Base-by-base conservation (phyloP, 2,797 vertebrate species). In the Chiroxiphia lanceolata region DNA sequence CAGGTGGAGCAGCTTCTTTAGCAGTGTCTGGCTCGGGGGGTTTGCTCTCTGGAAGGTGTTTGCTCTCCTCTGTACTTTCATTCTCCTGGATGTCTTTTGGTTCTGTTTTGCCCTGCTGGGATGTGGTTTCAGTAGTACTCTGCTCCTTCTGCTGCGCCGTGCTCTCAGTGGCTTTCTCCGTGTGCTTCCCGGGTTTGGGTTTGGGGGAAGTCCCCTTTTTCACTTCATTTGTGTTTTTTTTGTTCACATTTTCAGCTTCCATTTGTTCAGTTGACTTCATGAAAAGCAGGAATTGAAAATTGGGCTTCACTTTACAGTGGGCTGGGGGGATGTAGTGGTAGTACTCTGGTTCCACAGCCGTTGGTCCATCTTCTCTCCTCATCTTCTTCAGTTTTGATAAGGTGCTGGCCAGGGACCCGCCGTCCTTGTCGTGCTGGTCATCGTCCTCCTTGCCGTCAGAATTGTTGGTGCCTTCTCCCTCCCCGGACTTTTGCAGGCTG, bases 281-380 rank as follows among this genome's bases (percentile, higher is more conserved):
- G 89, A 99, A 99, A 23, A 99, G 98, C 83, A 99, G 97, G 95
- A 99, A 99, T 96, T 99, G 99, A 84, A 99, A 99, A 92, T 99
- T 98, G 20, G 99, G 99, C 76, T 99, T 99, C 10, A 99, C 99
- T 84, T 99, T 98, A 95, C 99, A 99, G 93, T 99, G 99, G 70
- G 99, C 99, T 15, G 99, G 99, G 42, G 99, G 99, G 82, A 99
- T 97, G 54, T 99, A 99, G 97, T 99, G 99, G 95, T 99, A 99
- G 97, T 99, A 99, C 77, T 99, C 98, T 7, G 99, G 99, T 92
- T 99, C 99, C 69, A 98, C 97, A 6, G 98, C 98, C 7, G 96
- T 92, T 36, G 98, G 97, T 82, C 99, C 99, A 83, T 99, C 99
- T 83, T 99, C 99, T 95, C 98, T 98, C 87, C 98, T 99, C 99